Evolutionary conservation across 2,113 vertebrate genomes (phyloP).

Genomic region (Catharus bicknelli): DNA sequence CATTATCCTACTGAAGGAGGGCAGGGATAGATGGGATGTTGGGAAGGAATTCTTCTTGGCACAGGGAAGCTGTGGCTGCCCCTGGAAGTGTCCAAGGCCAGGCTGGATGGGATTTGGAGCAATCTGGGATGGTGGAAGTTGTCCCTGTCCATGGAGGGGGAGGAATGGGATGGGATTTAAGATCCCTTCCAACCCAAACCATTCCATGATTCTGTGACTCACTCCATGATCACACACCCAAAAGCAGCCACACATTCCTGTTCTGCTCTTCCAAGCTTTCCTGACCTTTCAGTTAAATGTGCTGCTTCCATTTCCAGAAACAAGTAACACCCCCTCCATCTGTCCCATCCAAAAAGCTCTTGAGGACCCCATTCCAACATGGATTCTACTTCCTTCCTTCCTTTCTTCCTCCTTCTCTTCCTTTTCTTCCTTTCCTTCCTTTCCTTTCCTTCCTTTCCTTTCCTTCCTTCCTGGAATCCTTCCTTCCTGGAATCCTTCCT

Average conservation of each 20-base stretch:
- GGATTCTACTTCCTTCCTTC: not conserved
- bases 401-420: not conserved
- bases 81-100: not conserved
- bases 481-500: not conserved
- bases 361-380: fast-evolving
- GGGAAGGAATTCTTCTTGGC: not conserved
- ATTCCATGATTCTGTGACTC: not conserved
- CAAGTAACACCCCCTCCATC: not conserved
- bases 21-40: not conserved
- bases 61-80: not conserved
- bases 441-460: not conserved
- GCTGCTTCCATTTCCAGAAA: constrained; percentile 6
- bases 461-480: too few relatives aligned
- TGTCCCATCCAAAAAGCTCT: not conserved
- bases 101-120: not conserved
- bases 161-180: not conserved
- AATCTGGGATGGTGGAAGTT: not conserved
- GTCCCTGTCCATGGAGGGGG: not conserved
- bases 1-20: not conserved
- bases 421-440: too few relatives aligned
- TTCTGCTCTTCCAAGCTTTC: not conserved
- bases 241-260: not conserved
- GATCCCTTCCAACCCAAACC: not conserved
- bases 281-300: not conserved
- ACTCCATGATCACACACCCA: not conserved